These are phyloP conservation scores for Rhizoglyphus robini DNA, from an alignment of 1,140 invertebrate genomes.

Conservation along the genomic window DNA sequence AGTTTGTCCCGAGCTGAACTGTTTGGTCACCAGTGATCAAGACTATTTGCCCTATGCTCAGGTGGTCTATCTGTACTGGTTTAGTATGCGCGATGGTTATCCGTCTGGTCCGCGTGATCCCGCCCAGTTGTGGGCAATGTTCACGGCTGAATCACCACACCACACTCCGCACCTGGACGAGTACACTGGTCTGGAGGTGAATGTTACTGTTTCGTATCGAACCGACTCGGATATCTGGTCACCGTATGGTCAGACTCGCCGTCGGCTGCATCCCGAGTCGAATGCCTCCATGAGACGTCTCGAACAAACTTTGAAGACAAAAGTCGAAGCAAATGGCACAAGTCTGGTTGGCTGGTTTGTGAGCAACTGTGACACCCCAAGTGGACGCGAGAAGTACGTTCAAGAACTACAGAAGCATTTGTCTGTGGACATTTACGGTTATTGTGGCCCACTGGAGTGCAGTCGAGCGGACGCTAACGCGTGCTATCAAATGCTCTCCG, in stretches of 20 bases:
- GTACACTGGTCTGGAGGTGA: conserved; percentile 34
- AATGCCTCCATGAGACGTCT: no score
- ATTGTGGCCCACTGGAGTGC: conserved; percentile 36
- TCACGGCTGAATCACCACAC: conserved; percentile 26
- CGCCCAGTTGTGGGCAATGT: conserved; percentile 26
- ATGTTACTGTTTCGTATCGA: conserved; percentile 47
- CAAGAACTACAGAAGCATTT: conserved; percentile 41
- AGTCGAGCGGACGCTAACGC: conserved; percentile 24
- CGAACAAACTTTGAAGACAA: conserved; percentile 24
- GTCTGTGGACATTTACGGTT: conserved; percentile 51
- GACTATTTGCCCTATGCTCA: conserved; percentile 5
- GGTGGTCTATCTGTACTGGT: conserved; percentile 25
- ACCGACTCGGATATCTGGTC: conserved; percentile 40
- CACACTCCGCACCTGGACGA: conserved; percentile 22
- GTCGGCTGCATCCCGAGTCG: background rate
- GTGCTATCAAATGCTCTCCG: conserved; percentile 25
- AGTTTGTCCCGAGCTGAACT: conserved; percentile 11
- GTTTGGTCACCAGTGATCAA: conserved; percentile 24
- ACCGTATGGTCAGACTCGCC: conserved; percentile 33
- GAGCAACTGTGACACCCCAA: conserved; percentile 44
- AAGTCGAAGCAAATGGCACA: conserved; percentile 25
- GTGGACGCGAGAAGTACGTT: conserved; percentile 42
- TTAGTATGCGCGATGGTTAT: conserved; percentile 24
- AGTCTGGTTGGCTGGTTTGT: conserved; percentile 45
- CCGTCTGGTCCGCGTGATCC: conserved; percentile 28